A percentile compares a stretch with the other conserved stretches of the same genome.
These are phyloP conservation scores for Cheilosia urbana DNA, from an alignment of 2,888 invertebrate species.

Conservation along the genomic window DNA sequence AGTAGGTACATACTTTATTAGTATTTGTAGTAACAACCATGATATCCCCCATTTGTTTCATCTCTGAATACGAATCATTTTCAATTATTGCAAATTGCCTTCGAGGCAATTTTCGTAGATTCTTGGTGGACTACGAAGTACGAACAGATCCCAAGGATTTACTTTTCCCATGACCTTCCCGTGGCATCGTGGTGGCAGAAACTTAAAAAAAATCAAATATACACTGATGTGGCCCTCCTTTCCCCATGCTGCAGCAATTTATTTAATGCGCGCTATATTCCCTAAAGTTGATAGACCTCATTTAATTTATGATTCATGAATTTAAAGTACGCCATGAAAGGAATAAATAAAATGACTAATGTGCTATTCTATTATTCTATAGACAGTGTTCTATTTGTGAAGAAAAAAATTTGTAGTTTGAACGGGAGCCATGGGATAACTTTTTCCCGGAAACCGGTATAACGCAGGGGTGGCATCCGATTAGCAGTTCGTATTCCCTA, in stretches of 20 bases:
- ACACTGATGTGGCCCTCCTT: background rate
- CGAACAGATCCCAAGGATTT: conserved; percentile 17
- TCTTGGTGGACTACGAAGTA: background rate
- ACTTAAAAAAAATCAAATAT: conserved; percentile 39
- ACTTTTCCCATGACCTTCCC: conserved; percentile 8
- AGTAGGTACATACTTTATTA: background rate
- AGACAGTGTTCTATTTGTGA: conserved; percentile 42
- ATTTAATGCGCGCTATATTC: conserved; percentile 68
- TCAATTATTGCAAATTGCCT: conserved; percentile 43
- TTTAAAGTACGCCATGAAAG: conserved; percentile 64
- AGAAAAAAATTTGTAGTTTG: conserved; percentile 54
- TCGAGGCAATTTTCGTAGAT: conserved; percentile 16
- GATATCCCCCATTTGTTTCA: conserved; percentile 1
- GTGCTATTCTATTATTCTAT: conserved; percentile 58
- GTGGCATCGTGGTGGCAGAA: conserved; percentile 14
- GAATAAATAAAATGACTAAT: conserved; percentile 68
- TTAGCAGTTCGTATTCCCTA: conserved; percentile 4
- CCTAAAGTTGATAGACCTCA: conserved; percentile 68
- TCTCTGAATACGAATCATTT: conserved; percentile 5
- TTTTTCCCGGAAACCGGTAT: conserved; percentile 37
- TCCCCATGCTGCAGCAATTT: conserved; percentile 54
- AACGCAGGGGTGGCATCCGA: conserved; percentile 12
- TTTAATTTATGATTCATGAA: conserved; percentile 74
- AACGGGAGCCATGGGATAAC: conserved; percentile 34
- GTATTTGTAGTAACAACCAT: conserved; percentile 4